phyloP scores from a whole-genome alignment of 2,888 invertebrate species.

The Digitonthophagus gazella region DNA sequence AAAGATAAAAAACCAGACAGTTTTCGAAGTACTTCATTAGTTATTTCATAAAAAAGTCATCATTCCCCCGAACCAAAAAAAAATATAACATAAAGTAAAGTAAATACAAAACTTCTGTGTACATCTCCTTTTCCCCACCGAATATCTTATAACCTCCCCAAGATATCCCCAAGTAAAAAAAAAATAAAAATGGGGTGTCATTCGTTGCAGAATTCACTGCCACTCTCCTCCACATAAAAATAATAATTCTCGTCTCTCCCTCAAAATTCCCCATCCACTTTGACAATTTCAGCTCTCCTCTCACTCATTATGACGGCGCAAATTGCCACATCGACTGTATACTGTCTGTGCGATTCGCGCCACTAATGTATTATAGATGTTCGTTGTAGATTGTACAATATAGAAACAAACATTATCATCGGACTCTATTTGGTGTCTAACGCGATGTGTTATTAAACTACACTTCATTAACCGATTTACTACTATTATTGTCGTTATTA shows the following conservation, averaged over 20 bases:
- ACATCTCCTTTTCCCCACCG: too few species aligned
- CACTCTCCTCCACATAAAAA: neutral
- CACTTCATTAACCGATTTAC: constrained; percentile 10
- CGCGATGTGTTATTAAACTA: constrained; percentile 9
- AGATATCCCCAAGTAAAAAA: too few species aligned
- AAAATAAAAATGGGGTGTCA: too few species aligned
- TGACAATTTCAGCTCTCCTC: constrained; percentile 35
- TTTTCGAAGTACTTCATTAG: constrained; percentile 22
- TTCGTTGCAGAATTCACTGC: too few species aligned
- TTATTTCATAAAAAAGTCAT: constrained; percentile 26
- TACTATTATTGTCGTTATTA: constrained; percentile 18
- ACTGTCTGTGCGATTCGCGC: constrained; percentile 35
- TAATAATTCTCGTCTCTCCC: neutral
- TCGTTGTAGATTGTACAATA: constrained; percentile 41
- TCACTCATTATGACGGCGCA: constrained; percentile 37
- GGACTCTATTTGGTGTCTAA: constrained; percentile 34
- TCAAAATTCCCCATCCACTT: constrained; percentile 23
- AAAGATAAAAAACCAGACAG: constrained; percentile 38
- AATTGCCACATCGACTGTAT: constrained; percentile 36
- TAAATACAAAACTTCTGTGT: neutral
- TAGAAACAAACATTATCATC: constrained; percentile 34
- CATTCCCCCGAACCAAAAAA: constrained; percentile 17
- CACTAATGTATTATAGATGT: constrained; percentile 44
- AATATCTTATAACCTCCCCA: too few species aligned
- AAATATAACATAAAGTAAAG: neutral